A percentile compares a stretch with the other conserved stretches of the same genome.
Conservation (phyloP, 1,140 invertebrate species). For the Eumaeus atala region DNA sequence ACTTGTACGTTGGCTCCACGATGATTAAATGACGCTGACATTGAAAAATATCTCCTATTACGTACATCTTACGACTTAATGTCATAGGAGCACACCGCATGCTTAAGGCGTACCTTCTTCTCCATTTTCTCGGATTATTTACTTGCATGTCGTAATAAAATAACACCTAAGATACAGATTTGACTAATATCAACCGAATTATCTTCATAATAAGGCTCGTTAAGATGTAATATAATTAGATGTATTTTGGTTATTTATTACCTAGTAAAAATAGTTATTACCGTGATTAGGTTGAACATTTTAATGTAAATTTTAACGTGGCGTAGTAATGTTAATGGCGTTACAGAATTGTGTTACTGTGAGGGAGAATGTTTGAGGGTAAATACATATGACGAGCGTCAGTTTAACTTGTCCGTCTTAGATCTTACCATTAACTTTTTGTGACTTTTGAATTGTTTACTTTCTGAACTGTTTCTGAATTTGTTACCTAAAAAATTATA, state of each 20-base stretch:
- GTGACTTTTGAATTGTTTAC: no score
- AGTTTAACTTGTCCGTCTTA: conserved; percentile 1
- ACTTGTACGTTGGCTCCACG: conserved; percentile 46
- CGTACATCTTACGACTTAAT: background rate
- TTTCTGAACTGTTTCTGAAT: no score
- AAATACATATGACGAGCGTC: background rate
- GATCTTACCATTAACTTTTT: background rate
- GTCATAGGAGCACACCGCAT: background rate
- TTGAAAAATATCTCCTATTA: conserved; percentile 13
- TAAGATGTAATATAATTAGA: no score
- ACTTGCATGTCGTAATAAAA: conserved; percentile 69
- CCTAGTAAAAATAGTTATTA: no score
- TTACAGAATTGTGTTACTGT: conserved; percentile 21
- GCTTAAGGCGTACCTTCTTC: conserved; percentile 44
- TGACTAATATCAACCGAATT: conserved; percentile 65
- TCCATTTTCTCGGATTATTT: conserved; percentile 70
- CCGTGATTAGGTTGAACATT: conserved; percentile 27
- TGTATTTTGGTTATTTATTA: no score
- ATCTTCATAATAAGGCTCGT: conserved; percentile 20
- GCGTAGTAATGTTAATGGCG: conserved; percentile 18
- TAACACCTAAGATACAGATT: conserved; percentile 59
- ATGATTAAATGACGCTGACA: conserved; percentile 6
- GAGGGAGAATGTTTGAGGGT: conserved; percentile 15
- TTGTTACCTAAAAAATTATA: no score
- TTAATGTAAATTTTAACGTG: conserved; percentile 24